Base-by-base conservation (phyloP, 2,888 invertebrate species). In the Hypsopygia costalis region DNA sequence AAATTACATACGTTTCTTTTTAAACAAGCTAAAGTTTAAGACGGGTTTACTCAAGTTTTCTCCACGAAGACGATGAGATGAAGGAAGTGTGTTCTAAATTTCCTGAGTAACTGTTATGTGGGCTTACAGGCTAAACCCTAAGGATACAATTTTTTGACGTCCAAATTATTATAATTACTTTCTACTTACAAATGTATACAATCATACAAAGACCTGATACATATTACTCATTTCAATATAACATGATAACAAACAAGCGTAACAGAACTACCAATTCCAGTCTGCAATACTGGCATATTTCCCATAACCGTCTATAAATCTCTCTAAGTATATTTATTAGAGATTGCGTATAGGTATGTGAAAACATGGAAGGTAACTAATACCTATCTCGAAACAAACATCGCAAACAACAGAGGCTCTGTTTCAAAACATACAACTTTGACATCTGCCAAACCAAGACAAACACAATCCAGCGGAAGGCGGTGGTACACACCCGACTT, bases 381-480 rank as follows among this genome's bases (percentile, higher is more conserved):
- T 78, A 78, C 69, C 69, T 65, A 69, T 71, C 66, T 69, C 59
- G 62, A 72, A 77, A 81, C 77, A 78, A 79, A 81, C 77, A 81
- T 64, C 51, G 68, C 74, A 77, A 80, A 81, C 78, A 81, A 77
- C 72, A 68, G 63, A 62, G 72, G 72, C 72, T 80, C 76, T 73
- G 81, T 83, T 86, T 85, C 85, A 82, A 82, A 86, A 85, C 80
- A 82, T 78, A 85, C 83, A 85, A 83, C 77, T 86, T 87, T 86
- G 87, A 86, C 85, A 87, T 85, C 81, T 87, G 83, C 83, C 86
- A 86, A 88, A 86, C 82, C 76, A 81, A 85, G 74, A 79, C 81
- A 87, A 87, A 86, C 82, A 86, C 82, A 86, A 86, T 83, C 80
- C 81, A 75, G 67, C 70, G 75, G 78, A 83, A 86, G 81, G 78